These are phyloP conservation scores for Diachasma alloeum DNA, from an alignment of 1,140 invertebrate genomes.

Conservation along the genomic window DNA sequence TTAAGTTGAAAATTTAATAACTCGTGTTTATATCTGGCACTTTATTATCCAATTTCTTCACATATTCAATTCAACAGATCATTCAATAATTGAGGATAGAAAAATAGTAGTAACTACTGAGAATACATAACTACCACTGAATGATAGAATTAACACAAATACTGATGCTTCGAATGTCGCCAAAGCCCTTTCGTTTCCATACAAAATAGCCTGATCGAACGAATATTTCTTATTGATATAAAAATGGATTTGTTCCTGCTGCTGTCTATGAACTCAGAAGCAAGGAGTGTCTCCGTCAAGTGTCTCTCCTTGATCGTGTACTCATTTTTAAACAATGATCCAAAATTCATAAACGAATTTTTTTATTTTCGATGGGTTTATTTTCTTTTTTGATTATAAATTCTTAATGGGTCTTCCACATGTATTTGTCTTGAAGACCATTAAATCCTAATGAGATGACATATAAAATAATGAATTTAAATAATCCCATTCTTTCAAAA, in stretches of 20 bases:
- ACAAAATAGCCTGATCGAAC: slow-evolving; percentile 75
- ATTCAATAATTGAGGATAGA: slow-evolving; percentile 67
- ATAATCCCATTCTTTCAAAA: no score
- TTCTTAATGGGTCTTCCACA: no score
- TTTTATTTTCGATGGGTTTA: no score
- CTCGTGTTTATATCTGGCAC: not conserved
- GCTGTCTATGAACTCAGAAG: slow-evolving; percentile 77
- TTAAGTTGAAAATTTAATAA: no score
- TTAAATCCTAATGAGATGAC: no score
- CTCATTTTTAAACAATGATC: slow-evolving; percentile 83
- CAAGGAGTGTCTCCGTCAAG: slow-evolving; percentile 79
- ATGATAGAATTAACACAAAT: slow-evolving; percentile 74
- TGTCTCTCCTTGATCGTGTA: slow-evolving; percentile 81
- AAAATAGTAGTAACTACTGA: slow-evolving; percentile 71
- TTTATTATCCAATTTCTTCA: slow-evolving; percentile 68
- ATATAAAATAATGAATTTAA: no score
- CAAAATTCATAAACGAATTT: no score
- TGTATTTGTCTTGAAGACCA: no score
- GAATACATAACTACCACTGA: slow-evolving; percentile 71
- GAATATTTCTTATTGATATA: slow-evolving; percentile 78
- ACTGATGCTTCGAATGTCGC: slow-evolving; percentile 78
- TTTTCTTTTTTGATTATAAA: no score
- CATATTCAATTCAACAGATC: slow-evolving; percentile 65
- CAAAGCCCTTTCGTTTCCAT: slow-evolving; percentile 79
- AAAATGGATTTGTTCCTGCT: slow-evolving; percentile 75